These are phyloP conservation scores for Cheilosia impressa DNA, from an alignment of 2,888 invertebrate genomes.

Conservation along the genomic window DNA sequence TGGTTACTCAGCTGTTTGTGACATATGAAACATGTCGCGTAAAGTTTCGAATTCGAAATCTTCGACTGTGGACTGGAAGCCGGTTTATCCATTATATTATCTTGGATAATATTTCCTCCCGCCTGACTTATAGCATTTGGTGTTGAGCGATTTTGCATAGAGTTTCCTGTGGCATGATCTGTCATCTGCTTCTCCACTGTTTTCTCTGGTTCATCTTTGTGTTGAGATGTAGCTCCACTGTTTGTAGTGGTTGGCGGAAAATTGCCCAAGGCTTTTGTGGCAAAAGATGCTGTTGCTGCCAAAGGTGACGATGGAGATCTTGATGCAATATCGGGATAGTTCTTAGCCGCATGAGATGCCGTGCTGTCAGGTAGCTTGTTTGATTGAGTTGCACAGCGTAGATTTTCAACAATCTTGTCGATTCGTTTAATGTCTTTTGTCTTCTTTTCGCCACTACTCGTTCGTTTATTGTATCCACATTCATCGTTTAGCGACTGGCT, in stretches of 20 bases:
- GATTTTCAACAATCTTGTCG: slow-evolving; percentile 83
- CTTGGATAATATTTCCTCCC: slow-evolving; percentile 16
- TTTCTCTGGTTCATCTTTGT: slow-evolving; percentile 54
- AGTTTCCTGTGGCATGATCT: slow-evolving; percentile 53
- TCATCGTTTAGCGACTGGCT: slow-evolving; percentile 66
- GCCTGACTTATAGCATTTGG: slow-evolving; percentile 34
- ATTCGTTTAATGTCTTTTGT: slow-evolving; percentile 83
- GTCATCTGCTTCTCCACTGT: slow-evolving; percentile 22
- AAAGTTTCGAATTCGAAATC: slow-evolving; percentile 84
- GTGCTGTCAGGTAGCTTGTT: slow-evolving; percentile 63
- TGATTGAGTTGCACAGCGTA: slow-evolving; percentile 78
- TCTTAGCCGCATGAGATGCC: slow-evolving; percentile 57
- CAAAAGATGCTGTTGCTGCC: slow-evolving; percentile 65
- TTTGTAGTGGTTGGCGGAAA: slow-evolving; percentile 65
- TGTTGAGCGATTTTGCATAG: slow-evolving; percentile 76
- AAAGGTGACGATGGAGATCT: slow-evolving; percentile 71
- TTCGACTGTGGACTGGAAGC: slow-evolving; percentile 78
- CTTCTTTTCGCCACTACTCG: slow-evolving; percentile 77
- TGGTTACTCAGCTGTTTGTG: slow-evolving; percentile 95
- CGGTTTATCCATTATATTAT: slow-evolving; percentile 74
- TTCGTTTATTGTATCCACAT: slow-evolving; percentile 78
- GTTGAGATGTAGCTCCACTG: slow-evolving; percentile 25
- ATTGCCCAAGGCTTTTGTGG: slow-evolving; percentile 59
- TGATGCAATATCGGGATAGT: slow-evolving; percentile 53
- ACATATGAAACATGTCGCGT: slow-evolving; percentile 91